Conservation (phyloP, 1,140 invertebrate species). For the Drosophila virilis region DNA sequence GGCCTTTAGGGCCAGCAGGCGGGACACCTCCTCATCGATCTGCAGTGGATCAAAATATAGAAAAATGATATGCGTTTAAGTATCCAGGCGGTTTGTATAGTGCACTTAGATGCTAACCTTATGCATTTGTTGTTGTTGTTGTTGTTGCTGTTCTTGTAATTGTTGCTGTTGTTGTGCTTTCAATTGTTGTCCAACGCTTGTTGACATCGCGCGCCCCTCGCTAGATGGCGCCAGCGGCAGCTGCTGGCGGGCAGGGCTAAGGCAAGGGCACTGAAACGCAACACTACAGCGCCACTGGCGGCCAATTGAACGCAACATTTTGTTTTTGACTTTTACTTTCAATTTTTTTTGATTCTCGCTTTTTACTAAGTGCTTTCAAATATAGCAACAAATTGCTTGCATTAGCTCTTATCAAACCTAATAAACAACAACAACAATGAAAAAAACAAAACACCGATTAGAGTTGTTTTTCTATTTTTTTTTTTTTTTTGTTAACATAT, state of each 20-base stretch:
- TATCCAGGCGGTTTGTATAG: constrained; percentile 5
- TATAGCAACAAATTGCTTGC: constrained; percentile 61
- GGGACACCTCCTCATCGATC: constrained; percentile 92
- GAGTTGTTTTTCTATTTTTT: constrained; percentile 28
- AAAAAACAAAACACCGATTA: constrained; percentile 52
- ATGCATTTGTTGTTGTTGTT: constrained; percentile 75
- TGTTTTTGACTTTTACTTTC: constrained; percentile 30
- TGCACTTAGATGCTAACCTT: constrained; percentile 82
- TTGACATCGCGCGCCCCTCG: constrained; percentile 52
- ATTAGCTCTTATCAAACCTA: constrained; percentile 67
- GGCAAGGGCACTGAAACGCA: constrained; percentile 74
- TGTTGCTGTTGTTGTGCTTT: constrained; percentile 64
- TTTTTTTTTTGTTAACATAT: constrained; percentile 16
- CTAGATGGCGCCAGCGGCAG: constrained; percentile 61
- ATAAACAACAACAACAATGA: constrained; percentile 81
- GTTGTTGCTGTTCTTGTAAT: constrained; percentile 54
- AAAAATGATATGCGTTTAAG: constrained; percentile 12
- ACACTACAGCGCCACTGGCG: constrained; percentile 80
- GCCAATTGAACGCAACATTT: constrained; percentile 84
- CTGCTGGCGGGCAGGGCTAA: constrained; percentile 38
- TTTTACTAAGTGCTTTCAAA: constrained; percentile 8
- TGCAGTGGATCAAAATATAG: constrained; percentile 83
- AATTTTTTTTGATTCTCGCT: constrained; percentile 16
- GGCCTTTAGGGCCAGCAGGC: constrained; percentile 92
- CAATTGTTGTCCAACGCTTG: constrained; percentile 46